These are phyloP conservation scores for Agrotis ipsilon DNA, from an alignment of 2,888 invertebrate species.

Conservation along the genomic window DNA sequence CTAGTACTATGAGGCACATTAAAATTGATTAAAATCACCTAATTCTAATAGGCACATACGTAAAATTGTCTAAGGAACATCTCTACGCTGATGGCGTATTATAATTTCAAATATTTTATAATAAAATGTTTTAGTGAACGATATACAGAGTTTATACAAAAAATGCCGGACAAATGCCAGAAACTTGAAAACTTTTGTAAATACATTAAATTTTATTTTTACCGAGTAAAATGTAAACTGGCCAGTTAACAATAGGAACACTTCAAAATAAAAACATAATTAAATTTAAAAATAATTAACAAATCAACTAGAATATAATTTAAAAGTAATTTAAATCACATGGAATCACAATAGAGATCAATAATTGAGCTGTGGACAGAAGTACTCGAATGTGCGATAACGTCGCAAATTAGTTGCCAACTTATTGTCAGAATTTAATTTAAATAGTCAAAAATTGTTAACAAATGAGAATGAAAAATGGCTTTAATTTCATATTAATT, in stretches of 20 bases:
- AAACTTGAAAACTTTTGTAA: constrained; percentile 11
- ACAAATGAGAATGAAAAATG: background rate
- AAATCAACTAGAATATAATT: constrained; percentile 13
- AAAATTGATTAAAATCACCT: constrained; percentile 81
- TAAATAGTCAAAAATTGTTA: background rate
- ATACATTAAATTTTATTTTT: constrained; percentile 21
- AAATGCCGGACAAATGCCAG: constrained; percentile 18
- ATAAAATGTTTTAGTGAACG: constrained; percentile 47
- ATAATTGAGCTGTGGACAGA: constrained; percentile 22
- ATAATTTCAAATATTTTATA: constrained; percentile 50
- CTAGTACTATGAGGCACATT: constrained; percentile 74
- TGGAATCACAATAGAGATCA: constrained; percentile 37
- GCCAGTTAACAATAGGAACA: background rate
- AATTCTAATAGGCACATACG: constrained; percentile 74
- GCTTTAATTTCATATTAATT: background rate
- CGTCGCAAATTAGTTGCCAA: background rate
- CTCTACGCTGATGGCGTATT: constrained; percentile 78
- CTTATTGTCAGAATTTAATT: no score
- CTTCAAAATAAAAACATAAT: background rate
- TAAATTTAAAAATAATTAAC: background rate
- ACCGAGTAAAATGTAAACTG: constrained; percentile 9
- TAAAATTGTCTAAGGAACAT: constrained; percentile 78
- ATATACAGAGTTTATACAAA: constrained; percentile 23
- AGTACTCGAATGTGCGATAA: constrained; percentile 40
- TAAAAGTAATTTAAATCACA: constrained; percentile 23